A percentile compares a stretch with the other conserved stretches of the same genome.
phyloP scores from a whole-genome alignment of 2,113 vertebrate species.

The Hyperopisus bebe region DNA sequence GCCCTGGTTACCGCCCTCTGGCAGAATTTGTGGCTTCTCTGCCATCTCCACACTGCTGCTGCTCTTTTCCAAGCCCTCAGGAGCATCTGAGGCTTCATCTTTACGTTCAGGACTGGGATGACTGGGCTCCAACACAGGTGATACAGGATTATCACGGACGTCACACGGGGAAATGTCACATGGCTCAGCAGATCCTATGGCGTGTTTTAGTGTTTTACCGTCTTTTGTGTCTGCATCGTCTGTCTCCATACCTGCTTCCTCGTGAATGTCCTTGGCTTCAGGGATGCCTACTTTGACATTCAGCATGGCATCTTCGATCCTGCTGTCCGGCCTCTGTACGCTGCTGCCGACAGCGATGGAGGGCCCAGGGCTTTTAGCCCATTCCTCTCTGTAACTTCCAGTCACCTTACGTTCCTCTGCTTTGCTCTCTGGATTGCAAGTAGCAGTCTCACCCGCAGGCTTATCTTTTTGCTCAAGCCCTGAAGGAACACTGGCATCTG shows the following conservation, averaged over 20 bases:
- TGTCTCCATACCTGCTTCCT: conserved; percentile 35
- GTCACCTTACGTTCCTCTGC: conserved; percentile 28
- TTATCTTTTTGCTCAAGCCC: conserved; percentile 38
- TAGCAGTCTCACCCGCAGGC: conserved; percentile 12
- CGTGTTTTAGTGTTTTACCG: conserved; percentile 44
- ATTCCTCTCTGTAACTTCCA: conserved; percentile 33
- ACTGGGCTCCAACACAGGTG: neutral
- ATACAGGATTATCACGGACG: conserved; percentile 36
- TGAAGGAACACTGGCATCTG: neutral
- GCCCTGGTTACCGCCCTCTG: conserved; percentile 22
- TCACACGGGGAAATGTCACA: conserved; percentile 44
- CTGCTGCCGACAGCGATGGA: conserved; percentile 27
- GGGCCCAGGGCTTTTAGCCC: conserved; percentile 34
- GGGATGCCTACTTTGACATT: conserved; percentile 21
- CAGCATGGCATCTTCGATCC: conserved; percentile 34
- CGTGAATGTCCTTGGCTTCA: conserved; percentile 31
- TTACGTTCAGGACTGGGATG: conserved; percentile 37
- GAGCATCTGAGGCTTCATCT: conserved; percentile 35
- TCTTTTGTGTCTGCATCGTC: conserved; percentile 43
- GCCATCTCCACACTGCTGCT: conserved; percentile 37
- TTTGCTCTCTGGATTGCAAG: conserved; percentile 17
- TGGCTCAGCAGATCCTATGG: conserved; percentile 45
- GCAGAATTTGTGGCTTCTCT: conserved; percentile 45
- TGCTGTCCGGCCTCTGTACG: conserved; percentile 31
- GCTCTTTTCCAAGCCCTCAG: conserved; percentile 26